Conservation (phyloP, 2,797 vertebrate species). For the Alauda arvensis region DNA sequence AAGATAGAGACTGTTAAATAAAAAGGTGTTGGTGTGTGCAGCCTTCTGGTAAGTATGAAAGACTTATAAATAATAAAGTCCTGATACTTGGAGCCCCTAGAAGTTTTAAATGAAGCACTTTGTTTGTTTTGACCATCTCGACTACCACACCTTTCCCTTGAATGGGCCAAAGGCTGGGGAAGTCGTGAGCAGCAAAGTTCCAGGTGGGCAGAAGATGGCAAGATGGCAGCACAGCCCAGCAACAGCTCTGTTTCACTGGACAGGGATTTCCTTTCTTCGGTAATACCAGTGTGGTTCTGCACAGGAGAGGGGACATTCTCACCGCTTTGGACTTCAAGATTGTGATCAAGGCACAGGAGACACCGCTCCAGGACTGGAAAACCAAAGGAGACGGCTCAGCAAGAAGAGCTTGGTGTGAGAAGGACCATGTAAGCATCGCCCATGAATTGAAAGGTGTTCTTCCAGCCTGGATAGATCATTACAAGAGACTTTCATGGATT, state of each 20-base stretch:
- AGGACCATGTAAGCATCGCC: accelerated
- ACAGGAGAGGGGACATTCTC: background rate
- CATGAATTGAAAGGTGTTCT: accelerated
- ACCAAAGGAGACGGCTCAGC: background rate
- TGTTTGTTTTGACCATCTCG: too few species aligned
- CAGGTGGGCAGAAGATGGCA: conserved; percentile 42
- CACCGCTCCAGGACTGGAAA: background rate
- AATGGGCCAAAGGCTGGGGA: accelerated
- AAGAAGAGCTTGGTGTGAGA: background rate
- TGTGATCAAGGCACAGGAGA: background rate
- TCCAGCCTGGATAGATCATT: too few species aligned
- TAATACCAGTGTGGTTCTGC: accelerated
- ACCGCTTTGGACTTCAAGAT: background rate
- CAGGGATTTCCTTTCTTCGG: accelerated
- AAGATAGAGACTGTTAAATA: too few species aligned
- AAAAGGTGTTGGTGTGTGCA: too few species aligned
- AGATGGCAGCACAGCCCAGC: background rate
- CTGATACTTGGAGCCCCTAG: too few species aligned
- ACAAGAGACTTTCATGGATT: background rate
- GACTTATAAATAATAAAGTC: too few species aligned
- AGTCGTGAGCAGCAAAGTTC: background rate
- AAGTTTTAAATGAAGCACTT: too few species aligned
- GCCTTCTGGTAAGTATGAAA: too few species aligned
- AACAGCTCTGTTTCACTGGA: background rate
- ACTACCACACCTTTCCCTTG: background rate